Evolutionary conservation across 2,113 vertebrate genomes (phyloP), one percentile per base, ranked within the genome.

Genomic region (Tragulus kanchil): DNA sequence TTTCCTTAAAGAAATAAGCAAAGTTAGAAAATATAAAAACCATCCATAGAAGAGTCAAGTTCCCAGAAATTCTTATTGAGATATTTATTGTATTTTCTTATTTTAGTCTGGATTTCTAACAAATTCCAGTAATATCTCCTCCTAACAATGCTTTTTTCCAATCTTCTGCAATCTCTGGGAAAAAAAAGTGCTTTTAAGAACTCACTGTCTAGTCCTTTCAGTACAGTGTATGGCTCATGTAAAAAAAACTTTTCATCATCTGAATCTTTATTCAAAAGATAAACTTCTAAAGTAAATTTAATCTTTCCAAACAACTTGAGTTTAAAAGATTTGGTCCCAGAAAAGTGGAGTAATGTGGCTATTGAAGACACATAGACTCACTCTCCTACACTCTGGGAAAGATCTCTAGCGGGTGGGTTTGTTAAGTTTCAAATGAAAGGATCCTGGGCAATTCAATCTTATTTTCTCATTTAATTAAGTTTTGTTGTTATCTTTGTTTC

Each of bases 141-240:
- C 26, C 48, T 84, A 75, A 82, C 36, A 36, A 59, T 62, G 54
- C 26, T 71, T 71, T 95, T 62, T 95, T 59, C 79, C 65, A 77
- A 64, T 84, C 16, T 59, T 85, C 54, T 81, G 58, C 19, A 56
- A 23, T 54, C 50, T 94, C 48, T 92, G 62, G n/a, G n/a, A 45
- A 89, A 77, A 77, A 92, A 61, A 92, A 97, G 95, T 62, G 45
- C 11, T 89, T 96, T 93, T 62, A 45, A 95, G 69, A 52, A 89
- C 31, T 94, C 75, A 75, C 15, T 93, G 62, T 71, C 31, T 14
- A 87, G 17, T 87, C 90, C 92, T 81, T 75, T 94, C 50, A 26
- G 67, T 71, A 90, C 12, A n/a, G 45, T 4, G 28, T 48, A 64
- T 88, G 75, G 93, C 10, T 90, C 79, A 96, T 90, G 81, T 85